Percentiles rank a stretch among this genome's conserved stretches.
phyloP scores from a whole-genome alignment of 2,888 invertebrate genomes.

The Diarsia dahlii region DNA sequence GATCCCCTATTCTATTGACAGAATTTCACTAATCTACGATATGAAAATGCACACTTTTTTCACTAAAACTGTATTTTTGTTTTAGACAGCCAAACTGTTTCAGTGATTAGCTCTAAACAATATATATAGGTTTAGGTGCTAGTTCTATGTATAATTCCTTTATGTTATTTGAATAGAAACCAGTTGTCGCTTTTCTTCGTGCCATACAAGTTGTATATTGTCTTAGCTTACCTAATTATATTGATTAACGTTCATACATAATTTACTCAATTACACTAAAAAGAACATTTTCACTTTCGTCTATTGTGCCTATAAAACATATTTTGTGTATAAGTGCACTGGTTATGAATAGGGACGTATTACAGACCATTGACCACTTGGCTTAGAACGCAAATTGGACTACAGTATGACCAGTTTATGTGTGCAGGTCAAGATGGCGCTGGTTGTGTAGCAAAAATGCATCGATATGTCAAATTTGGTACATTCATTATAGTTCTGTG shows the following conservation, averaged over 20 bases:
- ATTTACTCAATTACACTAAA: conserved; percentile 45
- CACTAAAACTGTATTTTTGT: conserved; percentile 9
- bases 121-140: conserved; percentile 9
- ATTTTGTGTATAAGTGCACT: background rate
- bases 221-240: conserved; percentile 52
- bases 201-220: conserved; percentile 32
- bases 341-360: conserved; percentile 6
- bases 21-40: no score
- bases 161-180: conserved; percentile 16
- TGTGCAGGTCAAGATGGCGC: background rate
- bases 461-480: background rate
- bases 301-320: conserved; percentile 21
- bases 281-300: conserved; percentile 21
- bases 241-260: conserved; percentile 48
- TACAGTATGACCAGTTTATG: background rate
- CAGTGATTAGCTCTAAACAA: conserved; percentile 12
- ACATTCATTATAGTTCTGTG: background rate
- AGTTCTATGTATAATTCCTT: conserved; percentile 7
- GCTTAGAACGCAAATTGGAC: background rate
- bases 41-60: no score
- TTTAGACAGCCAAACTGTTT: conserved; percentile 9
- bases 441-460: no score
- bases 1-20: no score
- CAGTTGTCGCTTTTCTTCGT: conserved; percentile 15
- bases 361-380: conserved; percentile 1